A percentile compares a stretch with the other conserved stretches of the same genome.
phyloP scores from a whole-genome alignment of 2,797 vertebrate genomes.

The Spinus pinus region DNA sequence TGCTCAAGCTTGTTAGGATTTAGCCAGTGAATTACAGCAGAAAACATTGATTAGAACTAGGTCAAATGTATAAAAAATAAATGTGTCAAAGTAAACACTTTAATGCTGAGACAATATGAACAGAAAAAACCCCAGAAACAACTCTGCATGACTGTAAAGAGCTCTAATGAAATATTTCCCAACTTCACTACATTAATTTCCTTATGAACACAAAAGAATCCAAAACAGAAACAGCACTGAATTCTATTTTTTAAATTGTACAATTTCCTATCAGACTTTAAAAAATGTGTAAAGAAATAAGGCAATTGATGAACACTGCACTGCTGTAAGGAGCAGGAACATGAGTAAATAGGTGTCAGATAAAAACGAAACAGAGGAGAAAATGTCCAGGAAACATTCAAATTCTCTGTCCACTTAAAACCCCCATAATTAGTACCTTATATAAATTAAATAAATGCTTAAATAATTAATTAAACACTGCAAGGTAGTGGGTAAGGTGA shows the following conservation, averaged over 20 bases:
- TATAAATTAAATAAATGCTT: neutral
- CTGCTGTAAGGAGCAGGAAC: neutral
- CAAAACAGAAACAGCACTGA: neutral
- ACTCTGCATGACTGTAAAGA: neutral
- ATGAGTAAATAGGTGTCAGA: neutral
- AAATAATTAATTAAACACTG: neutral
- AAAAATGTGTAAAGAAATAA: neutral
- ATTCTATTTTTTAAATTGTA: neutral
- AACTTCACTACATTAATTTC: neutral
- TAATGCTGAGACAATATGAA: slow-evolving; percentile 22
- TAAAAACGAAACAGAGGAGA: neutral
- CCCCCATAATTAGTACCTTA: neutral
- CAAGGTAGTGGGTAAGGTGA: neutral
- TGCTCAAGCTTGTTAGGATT: slow-evolving; percentile 4
- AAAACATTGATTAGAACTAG: slow-evolving; percentile 59
- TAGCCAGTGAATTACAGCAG: slow-evolving; percentile 48
- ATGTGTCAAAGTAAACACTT: slow-evolving; percentile 1
- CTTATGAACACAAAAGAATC: neutral
- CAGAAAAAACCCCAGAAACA: neutral
- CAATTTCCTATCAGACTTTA: neutral
- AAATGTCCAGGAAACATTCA: neutral
- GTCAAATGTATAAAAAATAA: slow-evolving; percentile 67
- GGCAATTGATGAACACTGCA: neutral
- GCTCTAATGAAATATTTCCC: neutral
- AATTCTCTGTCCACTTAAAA: neutral